Conservation (phyloP, 2,797 vertebrate genomes). For the Poliocrania exsul region DNA sequence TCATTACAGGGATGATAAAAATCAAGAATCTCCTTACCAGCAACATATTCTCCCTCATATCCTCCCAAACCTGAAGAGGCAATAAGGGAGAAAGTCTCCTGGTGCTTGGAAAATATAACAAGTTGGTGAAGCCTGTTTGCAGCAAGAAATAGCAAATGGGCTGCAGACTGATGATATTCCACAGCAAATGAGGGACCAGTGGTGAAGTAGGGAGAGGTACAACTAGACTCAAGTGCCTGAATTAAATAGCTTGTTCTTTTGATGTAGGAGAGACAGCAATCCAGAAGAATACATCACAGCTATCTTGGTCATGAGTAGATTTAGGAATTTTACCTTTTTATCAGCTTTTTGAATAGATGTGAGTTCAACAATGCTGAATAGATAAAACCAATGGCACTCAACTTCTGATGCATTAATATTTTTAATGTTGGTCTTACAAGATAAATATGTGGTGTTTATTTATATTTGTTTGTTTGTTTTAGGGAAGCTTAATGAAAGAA, state of each 20-base stretch:
- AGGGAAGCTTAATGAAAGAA: conserved; percentile 74
- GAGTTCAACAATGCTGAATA: background rate
- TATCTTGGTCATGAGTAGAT: accelerated
- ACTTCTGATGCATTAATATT: background rate
- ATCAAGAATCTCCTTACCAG: background rate
- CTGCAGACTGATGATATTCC: background rate
- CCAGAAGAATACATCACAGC: background rate
- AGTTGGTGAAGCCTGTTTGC: background rate
- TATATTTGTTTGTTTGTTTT: background rate
- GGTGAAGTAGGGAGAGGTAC: background rate
- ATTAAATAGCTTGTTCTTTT: background rate
- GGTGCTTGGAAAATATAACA: background rate
- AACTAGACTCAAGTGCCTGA: background rate
- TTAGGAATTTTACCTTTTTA: background rate
- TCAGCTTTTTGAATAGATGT: background rate
- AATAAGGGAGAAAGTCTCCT: background rate
- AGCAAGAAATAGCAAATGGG: background rate
- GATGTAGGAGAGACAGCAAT: background rate
- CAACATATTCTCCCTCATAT: background rate
- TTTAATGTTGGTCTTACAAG: background rate
- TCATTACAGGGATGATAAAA: background rate
- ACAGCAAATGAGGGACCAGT: background rate
- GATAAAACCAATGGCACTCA: background rate
- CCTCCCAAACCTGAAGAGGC: background rate
- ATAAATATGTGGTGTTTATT: background rate